Evolutionary conservation across 2,888 invertebrate genomes (phyloP).

Genomic region (Sclerodermus sp.): DNA sequence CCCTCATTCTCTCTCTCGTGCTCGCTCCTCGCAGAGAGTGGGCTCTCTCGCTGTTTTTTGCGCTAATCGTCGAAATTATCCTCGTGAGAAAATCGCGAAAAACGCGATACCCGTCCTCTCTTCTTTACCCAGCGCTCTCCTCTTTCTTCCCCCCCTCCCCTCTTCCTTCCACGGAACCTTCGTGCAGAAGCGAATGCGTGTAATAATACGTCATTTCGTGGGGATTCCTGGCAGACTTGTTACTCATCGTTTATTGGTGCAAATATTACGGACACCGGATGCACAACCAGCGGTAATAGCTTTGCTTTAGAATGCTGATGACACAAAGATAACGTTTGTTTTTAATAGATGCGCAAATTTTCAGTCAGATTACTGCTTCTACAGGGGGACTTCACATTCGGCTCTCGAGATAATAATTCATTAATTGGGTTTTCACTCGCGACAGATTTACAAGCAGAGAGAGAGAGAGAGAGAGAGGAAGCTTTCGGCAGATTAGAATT

Average conservation of each 20-base stretch:
- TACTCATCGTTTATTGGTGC: constrained; percentile 32
- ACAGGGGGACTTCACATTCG: too few relatives aligned
- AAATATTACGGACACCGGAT: constrained; percentile 28
- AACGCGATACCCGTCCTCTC: constrained; percentile 26
- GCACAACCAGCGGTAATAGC: constrained; percentile 27
- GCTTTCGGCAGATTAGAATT: too few relatives aligned
- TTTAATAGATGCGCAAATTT: background rate
- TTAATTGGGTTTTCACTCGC: too few relatives aligned
- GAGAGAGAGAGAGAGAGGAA: too few relatives aligned
- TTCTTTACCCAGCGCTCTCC: background rate
- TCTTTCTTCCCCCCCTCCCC: constrained; percentile 3
- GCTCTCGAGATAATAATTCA: too few relatives aligned
- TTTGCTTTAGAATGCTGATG: constrained; percentile 23
- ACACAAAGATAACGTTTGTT: constrained; percentile 23
- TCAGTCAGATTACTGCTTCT: too few relatives aligned
- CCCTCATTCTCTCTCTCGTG: constrained; percentile 27
- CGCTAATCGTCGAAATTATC: constrained; percentile 44
- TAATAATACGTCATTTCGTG: constrained; percentile 34
- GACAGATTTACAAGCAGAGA: too few relatives aligned
- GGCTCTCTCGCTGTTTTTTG: too few relatives aligned
- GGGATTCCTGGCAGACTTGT: constrained; percentile 29
- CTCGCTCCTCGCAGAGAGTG: too few relatives aligned
- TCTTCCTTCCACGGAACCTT: constrained; percentile 13
- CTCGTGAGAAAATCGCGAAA: constrained; percentile 47
- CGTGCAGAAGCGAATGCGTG: constrained; percentile 23